A percentile compares a stretch with the other conserved stretches of the same genome.
These are phyloP conservation scores for Gallinago paraguaiae DNA, from an alignment of 2,113 vertebrate genomes.

Conservation along the genomic window DNA sequence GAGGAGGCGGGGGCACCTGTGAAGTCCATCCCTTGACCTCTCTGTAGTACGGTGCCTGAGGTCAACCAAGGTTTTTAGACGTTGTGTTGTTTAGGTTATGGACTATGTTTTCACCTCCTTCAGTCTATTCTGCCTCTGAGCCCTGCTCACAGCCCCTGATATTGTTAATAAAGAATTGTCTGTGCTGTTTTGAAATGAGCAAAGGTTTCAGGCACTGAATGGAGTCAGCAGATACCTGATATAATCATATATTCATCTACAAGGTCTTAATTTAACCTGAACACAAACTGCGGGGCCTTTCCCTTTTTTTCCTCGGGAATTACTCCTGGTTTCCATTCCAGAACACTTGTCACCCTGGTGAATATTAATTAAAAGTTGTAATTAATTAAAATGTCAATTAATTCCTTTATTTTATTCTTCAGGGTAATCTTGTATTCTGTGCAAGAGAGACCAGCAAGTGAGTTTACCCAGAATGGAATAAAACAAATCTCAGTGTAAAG, in stretches of 20 bases:
- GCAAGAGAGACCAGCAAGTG: constrained; percentile 2
- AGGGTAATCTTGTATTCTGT: constrained; percentile 65
- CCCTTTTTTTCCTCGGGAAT: not conserved
- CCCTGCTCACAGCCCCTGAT: not conserved
- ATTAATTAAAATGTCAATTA: constrained; percentile 74
- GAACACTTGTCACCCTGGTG: constrained; percentile 51
- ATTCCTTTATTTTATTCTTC: constrained; percentile 67
- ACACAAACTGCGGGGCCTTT: constrained; percentile 23
- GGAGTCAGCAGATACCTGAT: not conserved
- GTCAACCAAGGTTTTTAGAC: not conserved
- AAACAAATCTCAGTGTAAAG: constrained; percentile 10
- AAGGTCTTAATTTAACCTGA: constrained; percentile 43
- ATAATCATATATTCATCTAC: constrained; percentile 1
- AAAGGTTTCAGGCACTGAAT: not conserved
- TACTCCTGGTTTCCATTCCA: constrained; percentile 55
- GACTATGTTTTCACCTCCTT: not conserved
- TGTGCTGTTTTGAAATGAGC: not conserved
- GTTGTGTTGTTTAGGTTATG: not conserved
- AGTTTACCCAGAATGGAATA: constrained; percentile 1
- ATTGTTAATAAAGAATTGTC: not conserved
- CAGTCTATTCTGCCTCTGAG: not conserved
- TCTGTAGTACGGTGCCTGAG: not conserved
- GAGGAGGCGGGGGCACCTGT: not conserved
- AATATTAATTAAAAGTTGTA: constrained; percentile 69
- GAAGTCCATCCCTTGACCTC: not conserved